phyloP scores from a whole-genome alignment of 2,797 vertebrate genomes.

The Champsocephalus gunnari region DNA sequence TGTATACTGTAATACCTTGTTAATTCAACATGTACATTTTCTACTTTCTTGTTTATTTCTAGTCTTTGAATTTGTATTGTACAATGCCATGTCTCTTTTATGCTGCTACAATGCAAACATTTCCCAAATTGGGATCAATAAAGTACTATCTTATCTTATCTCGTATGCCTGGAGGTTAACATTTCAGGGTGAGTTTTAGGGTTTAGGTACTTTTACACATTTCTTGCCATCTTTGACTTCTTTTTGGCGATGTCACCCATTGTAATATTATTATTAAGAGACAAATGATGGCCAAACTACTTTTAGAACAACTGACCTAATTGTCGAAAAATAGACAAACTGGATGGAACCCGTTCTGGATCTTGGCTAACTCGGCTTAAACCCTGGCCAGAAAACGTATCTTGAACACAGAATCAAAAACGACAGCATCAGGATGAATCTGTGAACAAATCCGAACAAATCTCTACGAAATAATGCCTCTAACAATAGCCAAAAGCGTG shows the following conservation, averaged over 20 bases:
- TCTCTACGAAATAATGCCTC: slow-evolving; percentile 21
- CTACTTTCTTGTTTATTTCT: no score
- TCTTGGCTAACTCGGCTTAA: neutral
- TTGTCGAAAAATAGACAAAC: neutral
- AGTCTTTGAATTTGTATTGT: no score
- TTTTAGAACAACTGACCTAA: neutral
- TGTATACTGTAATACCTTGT: no score
- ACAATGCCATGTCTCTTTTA: no score
- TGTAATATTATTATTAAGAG: neutral
- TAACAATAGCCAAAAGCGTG: slow-evolving; percentile 33
- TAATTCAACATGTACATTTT: no score
- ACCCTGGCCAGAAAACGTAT: neutral
- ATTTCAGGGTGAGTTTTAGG: no score
- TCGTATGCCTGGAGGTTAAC: neutral
- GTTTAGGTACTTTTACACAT: neutral
- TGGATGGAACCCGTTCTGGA: neutral
- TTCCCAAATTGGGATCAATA: no score
- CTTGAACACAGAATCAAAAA: neutral
- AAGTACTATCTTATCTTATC: neutral
- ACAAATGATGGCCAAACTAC: neutral
- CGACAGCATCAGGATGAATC: slow-evolving; percentile 22
- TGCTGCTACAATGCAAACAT: no score
- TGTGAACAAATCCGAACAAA: slow-evolving; percentile 26
- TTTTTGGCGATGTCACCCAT: neutral
- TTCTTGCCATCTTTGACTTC: neutral